A percentile compares a stretch with the other conserved stretches of the same genome.
These are phyloP conservation scores for Echinops telfairi DNA, from an alignment of 2,113 vertebrate species.

Conservation along the genomic window DNA sequence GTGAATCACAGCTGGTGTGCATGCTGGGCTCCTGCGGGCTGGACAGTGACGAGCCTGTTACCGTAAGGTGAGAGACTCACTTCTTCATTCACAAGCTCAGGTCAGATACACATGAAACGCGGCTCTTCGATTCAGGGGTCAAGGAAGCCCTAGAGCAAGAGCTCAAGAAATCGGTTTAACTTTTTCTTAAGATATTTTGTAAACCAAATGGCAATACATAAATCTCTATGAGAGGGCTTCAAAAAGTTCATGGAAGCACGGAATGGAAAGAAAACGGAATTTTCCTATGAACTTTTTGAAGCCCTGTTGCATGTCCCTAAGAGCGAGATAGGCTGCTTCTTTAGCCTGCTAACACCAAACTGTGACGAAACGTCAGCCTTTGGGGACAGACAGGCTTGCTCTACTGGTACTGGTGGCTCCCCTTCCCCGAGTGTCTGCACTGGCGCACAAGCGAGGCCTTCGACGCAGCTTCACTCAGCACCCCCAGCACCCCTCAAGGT, in stretches of 20 bases:
- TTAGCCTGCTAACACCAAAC: neutral
- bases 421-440: neutral
- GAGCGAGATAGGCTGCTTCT: neutral
- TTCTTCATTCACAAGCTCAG: neutral
- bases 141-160: neutral
- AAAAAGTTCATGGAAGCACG: too few relatives aligned
- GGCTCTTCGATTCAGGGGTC: neutral
- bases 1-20: too few relatives aligned
- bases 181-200: neutral
- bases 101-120: neutral
- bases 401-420: neutral
- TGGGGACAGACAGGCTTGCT: neutral
- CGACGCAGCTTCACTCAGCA: neutral
- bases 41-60: too few relatives aligned
- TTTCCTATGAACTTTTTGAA: too few relatives aligned
- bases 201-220: neutral
- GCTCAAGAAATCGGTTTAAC: neutral
- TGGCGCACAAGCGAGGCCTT: neutral
- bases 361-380: slow-evolving; percentile 8
- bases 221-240: neutral
- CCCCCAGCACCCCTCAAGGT: neutral
- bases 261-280: too few relatives aligned
- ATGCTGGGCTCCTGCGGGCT: neutral
- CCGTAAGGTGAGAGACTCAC: too few relatives aligned
- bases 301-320: neutral